phyloP scores from a whole-genome alignment of 2,888 invertebrate genomes.

The Habroteleia sp. region DNA sequence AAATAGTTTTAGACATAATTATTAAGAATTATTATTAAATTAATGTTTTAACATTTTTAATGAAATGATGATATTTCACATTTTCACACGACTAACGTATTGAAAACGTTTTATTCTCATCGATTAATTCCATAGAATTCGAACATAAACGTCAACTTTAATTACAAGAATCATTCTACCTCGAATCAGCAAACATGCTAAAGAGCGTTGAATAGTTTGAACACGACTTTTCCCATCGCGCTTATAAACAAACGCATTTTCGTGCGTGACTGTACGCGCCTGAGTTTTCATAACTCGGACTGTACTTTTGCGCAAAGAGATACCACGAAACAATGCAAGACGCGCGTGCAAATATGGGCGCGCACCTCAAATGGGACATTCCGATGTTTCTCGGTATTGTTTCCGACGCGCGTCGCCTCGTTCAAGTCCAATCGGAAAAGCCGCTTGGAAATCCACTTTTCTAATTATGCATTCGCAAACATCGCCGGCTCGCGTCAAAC shows the following conservation, averaged over 20 bases:
- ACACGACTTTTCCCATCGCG: conserved; percentile 20
- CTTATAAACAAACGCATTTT: conserved; percentile 30
- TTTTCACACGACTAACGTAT: no score
- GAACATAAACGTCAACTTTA: background rate
- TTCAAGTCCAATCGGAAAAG: conserved; percentile 40
- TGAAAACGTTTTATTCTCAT: no score
- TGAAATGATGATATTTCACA: no score
- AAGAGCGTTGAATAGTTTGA: conserved; percentile 26
- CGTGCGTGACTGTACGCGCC: conserved; percentile 51
- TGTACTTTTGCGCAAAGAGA: conserved; percentile 76
- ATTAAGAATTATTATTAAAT: no score
- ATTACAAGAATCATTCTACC: conserved; percentile 1
- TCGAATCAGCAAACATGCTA: conserved; percentile 18
- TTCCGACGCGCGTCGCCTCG: conserved; percentile 60
- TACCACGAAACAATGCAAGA: conserved; percentile 79
- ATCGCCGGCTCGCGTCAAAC: background rate
- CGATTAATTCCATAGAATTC: no score
- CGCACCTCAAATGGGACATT: conserved; percentile 80
- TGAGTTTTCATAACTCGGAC: conserved; percentile 67
- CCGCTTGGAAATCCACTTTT: conserved; percentile 42
- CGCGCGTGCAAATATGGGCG: conserved; percentile 79
- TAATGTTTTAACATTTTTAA: no score
- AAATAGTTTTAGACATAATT: no score
- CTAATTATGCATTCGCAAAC: conserved; percentile 36
- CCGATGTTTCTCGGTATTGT: conserved; percentile 79